Conservation (phyloP, 1,140 invertebrate species). For the Euura lappo region DNA sequence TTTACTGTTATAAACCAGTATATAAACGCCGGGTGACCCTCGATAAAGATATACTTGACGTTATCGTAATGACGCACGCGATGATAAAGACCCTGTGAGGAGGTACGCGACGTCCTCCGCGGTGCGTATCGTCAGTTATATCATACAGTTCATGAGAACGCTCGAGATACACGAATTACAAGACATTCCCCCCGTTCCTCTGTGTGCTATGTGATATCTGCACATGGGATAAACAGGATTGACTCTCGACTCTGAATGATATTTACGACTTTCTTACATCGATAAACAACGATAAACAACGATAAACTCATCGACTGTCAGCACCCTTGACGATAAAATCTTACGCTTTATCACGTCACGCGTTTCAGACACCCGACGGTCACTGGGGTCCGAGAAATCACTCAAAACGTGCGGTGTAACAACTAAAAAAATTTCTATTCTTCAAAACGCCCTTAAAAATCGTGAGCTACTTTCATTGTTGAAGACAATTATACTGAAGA, state of each 20-base stretch:
- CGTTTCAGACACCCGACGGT: no score
- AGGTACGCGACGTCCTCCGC: not conserved
- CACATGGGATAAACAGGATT: not conserved
- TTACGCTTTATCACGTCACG: no score
- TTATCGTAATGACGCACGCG: conserved; percentile 7
- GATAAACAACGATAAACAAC: not conserved
- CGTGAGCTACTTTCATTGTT: no score
- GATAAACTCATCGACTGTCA: conserved; percentile 12
- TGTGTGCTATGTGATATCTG: not conserved
- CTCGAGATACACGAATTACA: no score
- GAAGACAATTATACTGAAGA: no score
- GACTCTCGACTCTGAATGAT: not conserved
- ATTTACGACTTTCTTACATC: not conserved
- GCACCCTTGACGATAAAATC: not conserved
- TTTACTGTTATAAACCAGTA: not conserved
- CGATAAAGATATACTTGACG: conserved; percentile 6
- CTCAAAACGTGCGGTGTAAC: no score
- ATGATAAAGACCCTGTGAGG: not conserved
- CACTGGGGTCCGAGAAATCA: no score
- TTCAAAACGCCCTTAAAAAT: no score
- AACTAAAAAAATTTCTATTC: no score
- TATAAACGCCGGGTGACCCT: not conserved
- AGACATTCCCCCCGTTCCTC: no score
- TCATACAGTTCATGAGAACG: not conserved
- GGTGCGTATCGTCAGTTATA: not conserved